Evolutionary conservation across 2,888 invertebrate species (phyloP).

Genomic region (Leptura quadrifasciata): DNA sequence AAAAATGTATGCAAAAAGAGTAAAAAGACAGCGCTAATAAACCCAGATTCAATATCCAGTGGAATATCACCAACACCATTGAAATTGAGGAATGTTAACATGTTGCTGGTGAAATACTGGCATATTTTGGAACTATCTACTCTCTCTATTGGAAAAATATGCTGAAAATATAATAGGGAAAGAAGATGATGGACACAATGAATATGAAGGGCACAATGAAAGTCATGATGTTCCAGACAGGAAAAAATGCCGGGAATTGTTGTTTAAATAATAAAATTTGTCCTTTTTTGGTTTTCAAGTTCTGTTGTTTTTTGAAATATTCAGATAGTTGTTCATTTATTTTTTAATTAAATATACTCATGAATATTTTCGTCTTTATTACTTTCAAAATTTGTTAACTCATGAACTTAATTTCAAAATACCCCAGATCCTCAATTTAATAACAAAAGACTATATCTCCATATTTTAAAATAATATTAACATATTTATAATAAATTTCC

Average conservation of each 20-base stretch:
- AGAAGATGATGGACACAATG: background rate
- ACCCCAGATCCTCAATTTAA: conserved; percentile 2
- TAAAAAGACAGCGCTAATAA: too few relatives aligned
- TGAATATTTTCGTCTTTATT: background rate
- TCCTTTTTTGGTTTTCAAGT: background rate
- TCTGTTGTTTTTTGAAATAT: too few relatives aligned
- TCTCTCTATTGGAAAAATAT: background rate
- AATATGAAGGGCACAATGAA: background rate
- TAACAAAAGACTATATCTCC: background rate
- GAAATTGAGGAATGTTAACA: background rate
- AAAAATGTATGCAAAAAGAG: too few relatives aligned
- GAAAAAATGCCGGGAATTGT: background rate
- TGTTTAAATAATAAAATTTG: background rate
- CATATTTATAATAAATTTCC: background rate
- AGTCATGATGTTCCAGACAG: background rate
- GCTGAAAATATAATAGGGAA: background rate
- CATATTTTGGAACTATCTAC: background rate
- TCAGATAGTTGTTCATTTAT: too few relatives aligned
- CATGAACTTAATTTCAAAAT: background rate
- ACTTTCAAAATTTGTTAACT: background rate
- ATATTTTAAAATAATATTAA: conserved; percentile 12
- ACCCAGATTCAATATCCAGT: too few relatives aligned
- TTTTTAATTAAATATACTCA: background rate
- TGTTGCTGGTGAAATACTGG: too few relatives aligned
- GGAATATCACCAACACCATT: too few relatives aligned